A percentile compares a stretch with the other conserved stretches of the same genome.
phyloP scores from a whole-genome alignment of 2,113 vertebrate species.

The Odocoileus virginianus region DNA sequence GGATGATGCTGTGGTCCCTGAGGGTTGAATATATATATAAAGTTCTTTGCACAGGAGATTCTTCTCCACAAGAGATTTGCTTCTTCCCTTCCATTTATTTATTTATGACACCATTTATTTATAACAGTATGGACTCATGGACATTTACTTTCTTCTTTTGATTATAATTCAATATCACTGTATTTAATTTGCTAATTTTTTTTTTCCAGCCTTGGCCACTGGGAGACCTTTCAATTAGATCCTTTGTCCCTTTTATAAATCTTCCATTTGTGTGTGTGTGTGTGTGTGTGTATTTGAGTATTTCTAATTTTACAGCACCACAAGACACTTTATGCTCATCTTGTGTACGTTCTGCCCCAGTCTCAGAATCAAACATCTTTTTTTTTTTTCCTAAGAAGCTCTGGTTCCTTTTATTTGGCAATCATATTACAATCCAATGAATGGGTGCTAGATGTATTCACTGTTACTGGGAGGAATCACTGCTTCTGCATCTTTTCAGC shows the following conservation, averaged over 20 bases:
- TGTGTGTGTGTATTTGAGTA: background rate
- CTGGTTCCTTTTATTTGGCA: background rate
- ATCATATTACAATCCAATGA: background rate
- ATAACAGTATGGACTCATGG: background rate
- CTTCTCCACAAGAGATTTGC: background rate
- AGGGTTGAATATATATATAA: background rate
- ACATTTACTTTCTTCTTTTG: background rate
- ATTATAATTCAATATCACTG: background rate
- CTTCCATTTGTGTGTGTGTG: background rate
- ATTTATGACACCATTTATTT: background rate
- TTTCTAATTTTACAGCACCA: background rate
- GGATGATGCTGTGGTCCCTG: background rate
- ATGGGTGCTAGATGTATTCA: background rate
- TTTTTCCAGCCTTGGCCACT: background rate
- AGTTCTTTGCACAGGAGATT: background rate
- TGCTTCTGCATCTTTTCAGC: background rate
- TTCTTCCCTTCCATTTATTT: background rate
- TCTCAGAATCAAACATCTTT: background rate
- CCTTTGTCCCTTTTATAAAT: background rate
- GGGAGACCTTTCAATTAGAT: background rate
- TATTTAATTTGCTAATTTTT: background rate
- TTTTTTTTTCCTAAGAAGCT: background rate
- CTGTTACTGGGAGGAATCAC: background rate
- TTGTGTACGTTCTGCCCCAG: background rate
- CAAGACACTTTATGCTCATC: background rate